Conservation (phyloP, 1,140 invertebrate genomes). For the Apis mellifera region DNA sequence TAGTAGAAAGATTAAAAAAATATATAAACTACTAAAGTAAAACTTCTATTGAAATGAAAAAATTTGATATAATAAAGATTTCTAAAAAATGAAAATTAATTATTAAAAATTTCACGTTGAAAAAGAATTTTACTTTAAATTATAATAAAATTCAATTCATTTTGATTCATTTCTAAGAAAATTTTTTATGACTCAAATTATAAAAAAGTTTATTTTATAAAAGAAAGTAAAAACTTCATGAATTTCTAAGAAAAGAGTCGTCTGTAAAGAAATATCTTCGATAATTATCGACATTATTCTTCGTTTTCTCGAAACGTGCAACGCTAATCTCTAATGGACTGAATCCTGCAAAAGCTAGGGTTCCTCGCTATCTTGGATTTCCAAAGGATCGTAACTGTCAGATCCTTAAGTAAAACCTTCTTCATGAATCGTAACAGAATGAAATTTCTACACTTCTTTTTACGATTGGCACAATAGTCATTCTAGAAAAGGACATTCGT, state of each 20-base stretch:
- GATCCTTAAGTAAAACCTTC: slow-evolving; percentile 16
- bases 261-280: too few species aligned
- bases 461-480: slow-evolving; percentile 11
- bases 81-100: neutral
- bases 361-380: neutral
- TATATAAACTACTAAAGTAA: too few species aligned
- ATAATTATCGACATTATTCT: slow-evolving; percentile 11
- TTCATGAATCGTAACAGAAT: slow-evolving; percentile 26
- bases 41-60: neutral
- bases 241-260: too few species aligned
- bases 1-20: too few species aligned
- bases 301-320: neutral
- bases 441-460: slow-evolving; percentile 50
- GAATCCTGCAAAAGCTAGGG: neutral
- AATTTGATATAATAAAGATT: neutral
- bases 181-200: neutral
- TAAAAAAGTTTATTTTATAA: neutral
- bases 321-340: neutral
- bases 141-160: too few species aligned
- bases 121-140: too few species aligned
- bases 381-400: slow-evolving; percentile 19
- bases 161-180: too few species aligned
- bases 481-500: neutral
- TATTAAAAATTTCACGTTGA: too few species aligned
- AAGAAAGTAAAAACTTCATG: neutral